Conservation (phyloP, 2,797 vertebrate genomes). For the Lerista edwardsae region DNA sequence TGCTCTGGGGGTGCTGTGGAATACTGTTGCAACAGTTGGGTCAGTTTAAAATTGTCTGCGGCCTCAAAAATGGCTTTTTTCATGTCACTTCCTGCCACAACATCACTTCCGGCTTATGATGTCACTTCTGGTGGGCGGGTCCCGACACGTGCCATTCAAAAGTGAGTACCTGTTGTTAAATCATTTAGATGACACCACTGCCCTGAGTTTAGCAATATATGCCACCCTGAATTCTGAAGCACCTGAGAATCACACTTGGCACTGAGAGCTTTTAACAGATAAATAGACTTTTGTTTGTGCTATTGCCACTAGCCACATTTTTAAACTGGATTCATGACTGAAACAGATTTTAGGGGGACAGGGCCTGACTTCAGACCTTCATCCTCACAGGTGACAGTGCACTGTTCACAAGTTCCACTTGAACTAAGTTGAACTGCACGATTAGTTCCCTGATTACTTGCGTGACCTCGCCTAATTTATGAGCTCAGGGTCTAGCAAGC, state of each 20-base stretch:
- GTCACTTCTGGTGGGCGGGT: no score
- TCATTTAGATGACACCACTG: no score
- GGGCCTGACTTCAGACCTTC: background rate
- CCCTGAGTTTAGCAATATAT: no score
- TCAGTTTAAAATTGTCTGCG: no score
- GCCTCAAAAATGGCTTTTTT: no score
- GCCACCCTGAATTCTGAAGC: background rate
- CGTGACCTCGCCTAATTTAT: background rate
- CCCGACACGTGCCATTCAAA: no score
- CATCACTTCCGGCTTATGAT: no score
- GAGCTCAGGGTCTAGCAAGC: constrained; percentile 18
- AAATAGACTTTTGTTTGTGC: no score
- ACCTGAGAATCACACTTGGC: background rate
- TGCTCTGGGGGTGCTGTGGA: no score
- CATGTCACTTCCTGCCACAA: no score
- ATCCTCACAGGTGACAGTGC: background rate
- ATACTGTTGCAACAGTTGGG: no score
- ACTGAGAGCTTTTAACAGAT: background rate
- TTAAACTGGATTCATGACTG: background rate
- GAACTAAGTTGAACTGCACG: background rate
- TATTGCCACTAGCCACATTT: background rate
- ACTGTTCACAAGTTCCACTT: background rate
- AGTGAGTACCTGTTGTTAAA: no score
- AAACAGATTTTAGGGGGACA: background rate
- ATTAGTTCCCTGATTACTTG: constrained; percentile 27